phyloP scores from a whole-genome alignment of 2,113 vertebrate genomes.

The Oceanites oceanicus region DNA sequence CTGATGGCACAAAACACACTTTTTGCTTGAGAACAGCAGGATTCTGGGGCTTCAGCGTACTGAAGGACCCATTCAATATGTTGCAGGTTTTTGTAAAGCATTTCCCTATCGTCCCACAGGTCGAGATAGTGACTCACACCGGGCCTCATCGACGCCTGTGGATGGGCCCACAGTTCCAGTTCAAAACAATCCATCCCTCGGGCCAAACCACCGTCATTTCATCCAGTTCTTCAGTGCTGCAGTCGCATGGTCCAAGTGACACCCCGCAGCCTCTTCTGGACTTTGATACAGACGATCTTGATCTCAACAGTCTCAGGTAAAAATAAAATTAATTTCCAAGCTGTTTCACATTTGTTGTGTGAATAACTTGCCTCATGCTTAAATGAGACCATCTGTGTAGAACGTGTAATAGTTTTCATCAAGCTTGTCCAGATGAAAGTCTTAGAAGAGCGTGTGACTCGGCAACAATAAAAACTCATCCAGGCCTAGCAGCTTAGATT shows the following conservation, averaged over 20 bases:
- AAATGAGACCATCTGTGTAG: background rate
- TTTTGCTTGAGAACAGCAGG: background rate
- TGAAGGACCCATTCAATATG: rapidly evolving
- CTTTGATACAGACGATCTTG: conserved; percentile 95
- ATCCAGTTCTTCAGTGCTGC: conserved; percentile 95
- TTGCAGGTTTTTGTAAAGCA: background rate
- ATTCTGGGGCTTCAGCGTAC: rapidly evolving
- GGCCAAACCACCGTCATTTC: conserved; percentile 98
- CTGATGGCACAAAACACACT: background rate
- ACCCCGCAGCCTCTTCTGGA: conserved; percentile 94
- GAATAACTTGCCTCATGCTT: background rate
- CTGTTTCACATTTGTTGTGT: background rate
- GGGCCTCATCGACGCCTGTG: conserved; percentile 94
- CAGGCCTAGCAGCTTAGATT: background rate
- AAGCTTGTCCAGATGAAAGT: background rate
- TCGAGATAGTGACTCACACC: conserved; percentile 97
- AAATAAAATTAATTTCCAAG: background rate
- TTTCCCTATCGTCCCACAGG: conserved; percentile 74
- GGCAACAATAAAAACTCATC: background rate
- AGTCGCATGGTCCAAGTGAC: conserved; percentile 91
- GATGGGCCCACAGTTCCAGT: conserved; percentile 99
- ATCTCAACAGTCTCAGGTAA: conserved; percentile 96
- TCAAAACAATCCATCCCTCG: conserved; percentile 98
- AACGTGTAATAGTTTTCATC: background rate
- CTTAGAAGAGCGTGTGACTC: rapidly evolving